These are phyloP conservation scores for Lycopodina hypogea DNA, from an alignment of 37 sponge, comb jelly and placozoan genomes.

Conservation along the genomic window DNA sequence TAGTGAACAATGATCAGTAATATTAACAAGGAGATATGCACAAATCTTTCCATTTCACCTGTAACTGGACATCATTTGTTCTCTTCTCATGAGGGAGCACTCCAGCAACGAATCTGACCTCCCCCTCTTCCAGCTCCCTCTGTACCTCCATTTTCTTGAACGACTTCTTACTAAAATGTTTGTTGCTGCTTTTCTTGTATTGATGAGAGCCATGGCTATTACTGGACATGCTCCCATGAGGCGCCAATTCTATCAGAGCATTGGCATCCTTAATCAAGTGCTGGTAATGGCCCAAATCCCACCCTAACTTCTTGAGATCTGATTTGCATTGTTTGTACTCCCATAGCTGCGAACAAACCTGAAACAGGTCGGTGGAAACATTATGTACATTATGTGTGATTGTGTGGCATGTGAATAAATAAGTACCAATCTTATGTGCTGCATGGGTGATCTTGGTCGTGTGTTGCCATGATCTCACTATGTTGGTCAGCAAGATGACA, in stretches of 20 bases:
- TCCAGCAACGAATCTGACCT: not conserved
- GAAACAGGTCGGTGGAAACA: too few species aligned
- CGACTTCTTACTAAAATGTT: not conserved
- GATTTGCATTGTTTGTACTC: constrained; percentile 51
- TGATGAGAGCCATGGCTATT: constrained; percentile 11
- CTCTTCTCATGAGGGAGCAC: too few species aligned
- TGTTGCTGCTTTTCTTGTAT: constrained; percentile 18
- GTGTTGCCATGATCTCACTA: constrained; percentile 63
- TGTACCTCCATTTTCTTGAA: not conserved
- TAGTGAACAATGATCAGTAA: too few species aligned
- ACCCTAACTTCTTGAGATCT: constrained; percentile 62
- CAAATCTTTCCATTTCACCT: too few species aligned
- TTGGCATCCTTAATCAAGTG: not conserved
- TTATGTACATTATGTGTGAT: not conserved
- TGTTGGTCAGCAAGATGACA: constrained; percentile 21
- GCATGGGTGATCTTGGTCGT: constrained; percentile 61
- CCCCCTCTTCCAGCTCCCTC: not conserved
- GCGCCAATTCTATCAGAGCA: constrained; percentile 5
- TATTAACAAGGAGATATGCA: too few species aligned
- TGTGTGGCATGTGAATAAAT: too few species aligned
- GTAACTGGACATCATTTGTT: too few species aligned
- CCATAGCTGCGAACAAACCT: constrained; percentile 34
- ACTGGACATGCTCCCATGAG: constrained; percentile 9
- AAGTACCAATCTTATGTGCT: constrained; percentile 48
- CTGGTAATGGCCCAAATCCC: constrained; percentile 54